These are phyloP conservation scores for Acanthisitta chloris DNA, from an alignment of 2,113 vertebrate species.

Conservation along the genomic window DNA sequence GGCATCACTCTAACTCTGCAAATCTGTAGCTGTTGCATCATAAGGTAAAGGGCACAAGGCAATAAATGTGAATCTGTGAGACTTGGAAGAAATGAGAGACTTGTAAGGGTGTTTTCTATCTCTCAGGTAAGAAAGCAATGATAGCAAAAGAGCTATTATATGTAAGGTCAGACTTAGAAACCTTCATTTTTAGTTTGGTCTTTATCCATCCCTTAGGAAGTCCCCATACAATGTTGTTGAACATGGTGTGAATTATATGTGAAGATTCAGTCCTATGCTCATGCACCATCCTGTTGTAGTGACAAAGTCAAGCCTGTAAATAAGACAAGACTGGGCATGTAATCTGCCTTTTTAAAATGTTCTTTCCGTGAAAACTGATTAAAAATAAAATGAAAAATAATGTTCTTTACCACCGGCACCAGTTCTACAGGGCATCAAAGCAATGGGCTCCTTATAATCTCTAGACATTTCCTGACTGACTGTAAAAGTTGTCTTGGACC, in stretches of 20 bases:
- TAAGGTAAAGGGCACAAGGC: not conserved
- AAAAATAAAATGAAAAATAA: not conserved
- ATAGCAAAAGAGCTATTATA: not conserved
- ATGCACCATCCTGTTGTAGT: not conserved
- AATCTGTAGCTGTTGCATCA: not conserved
- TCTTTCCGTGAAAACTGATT: not conserved
- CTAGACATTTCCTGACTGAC: constrained; percentile 14
- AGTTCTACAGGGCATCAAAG: not conserved
- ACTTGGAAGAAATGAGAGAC: not conserved
- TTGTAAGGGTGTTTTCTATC: not conserved
- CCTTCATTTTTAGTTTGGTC: not conserved
- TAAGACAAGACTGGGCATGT: not conserved
- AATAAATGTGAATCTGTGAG: not conserved
- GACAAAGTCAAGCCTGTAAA: not conserved
- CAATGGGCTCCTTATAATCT: not conserved
- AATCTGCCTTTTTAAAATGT: not conserved
- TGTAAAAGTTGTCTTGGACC: not conserved
- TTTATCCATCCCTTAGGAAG: not conserved
- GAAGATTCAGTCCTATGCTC: not conserved
- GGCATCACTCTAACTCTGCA: not conserved
- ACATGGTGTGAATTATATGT: not conserved
- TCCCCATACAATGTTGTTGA: not conserved
- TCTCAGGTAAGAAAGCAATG: not conserved
- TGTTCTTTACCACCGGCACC: not conserved
- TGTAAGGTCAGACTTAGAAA: not conserved